Conservation (phyloP, 2,888 invertebrate genomes). For the Pyrgus malvae region DNA sequence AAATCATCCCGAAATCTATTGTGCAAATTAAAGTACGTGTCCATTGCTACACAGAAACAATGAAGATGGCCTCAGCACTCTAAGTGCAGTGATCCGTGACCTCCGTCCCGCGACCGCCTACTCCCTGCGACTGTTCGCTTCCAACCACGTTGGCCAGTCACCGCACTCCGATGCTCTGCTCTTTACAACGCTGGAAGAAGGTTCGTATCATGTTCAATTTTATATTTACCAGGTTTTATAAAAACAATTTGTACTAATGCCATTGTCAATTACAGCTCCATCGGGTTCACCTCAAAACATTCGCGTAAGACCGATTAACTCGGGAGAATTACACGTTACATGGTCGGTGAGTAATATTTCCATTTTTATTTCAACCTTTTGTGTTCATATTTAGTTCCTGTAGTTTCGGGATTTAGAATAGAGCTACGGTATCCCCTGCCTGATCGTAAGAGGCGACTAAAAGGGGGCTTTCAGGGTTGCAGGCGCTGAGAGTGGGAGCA, state of each 20-base stretch:
- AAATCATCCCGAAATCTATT: no score
- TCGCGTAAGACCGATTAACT: slow-evolving; percentile 83
- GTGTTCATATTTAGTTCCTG: no score
- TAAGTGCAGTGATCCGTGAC: slow-evolving; percentile 62
- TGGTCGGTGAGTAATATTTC: slow-evolving; percentile 83
- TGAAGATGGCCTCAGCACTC: slow-evolving; percentile 37
- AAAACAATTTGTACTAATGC: not conserved
- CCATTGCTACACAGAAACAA: slow-evolving; percentile 39
- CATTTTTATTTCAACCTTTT: not conserved
- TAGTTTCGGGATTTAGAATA: no score
- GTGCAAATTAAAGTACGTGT: no score
- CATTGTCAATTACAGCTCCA: slow-evolving; percentile 74
- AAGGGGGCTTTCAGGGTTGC: no score
- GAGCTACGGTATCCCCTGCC: no score
- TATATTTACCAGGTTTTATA: not conserved
- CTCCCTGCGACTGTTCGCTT: slow-evolving; percentile 84
- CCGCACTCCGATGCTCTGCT: slow-evolving; percentile 85
- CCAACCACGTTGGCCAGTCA: slow-evolving; percentile 87
- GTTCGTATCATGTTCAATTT: slow-evolving; percentile 51
- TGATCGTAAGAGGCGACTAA: no score
- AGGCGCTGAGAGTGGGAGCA: no score
- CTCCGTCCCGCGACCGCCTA: slow-evolving; percentile 87
- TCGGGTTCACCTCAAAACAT: slow-evolving; percentile 86
- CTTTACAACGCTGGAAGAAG: slow-evolving; percentile 88
- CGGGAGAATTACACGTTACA: slow-evolving; percentile 85